A percentile compares a stretch with the other conserved stretches of the same genome.
These are phyloP conservation scores for Mimas tiliae DNA, from an alignment of 2,888 invertebrate species.

Conservation along the genomic window DNA sequence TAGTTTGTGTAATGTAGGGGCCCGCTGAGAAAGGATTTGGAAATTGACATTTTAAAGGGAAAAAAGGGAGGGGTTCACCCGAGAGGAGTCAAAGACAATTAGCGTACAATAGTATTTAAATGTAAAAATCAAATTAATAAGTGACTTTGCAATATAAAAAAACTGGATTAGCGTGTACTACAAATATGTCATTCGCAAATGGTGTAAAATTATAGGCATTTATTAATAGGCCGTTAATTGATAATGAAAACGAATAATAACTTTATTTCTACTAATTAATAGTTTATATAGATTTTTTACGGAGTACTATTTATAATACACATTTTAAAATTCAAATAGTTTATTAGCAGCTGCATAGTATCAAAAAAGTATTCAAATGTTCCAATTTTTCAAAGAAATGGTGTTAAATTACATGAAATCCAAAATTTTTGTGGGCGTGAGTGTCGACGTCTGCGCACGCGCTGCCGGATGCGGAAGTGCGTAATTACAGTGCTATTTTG, in stretches of 20 bases:
- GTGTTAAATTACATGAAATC: constrained; percentile 68
- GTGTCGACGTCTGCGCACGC: constrained; percentile 73
- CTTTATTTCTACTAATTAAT: neutral
- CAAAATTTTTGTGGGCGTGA: constrained; percentile 65
- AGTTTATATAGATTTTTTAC: too few relatives aligned
- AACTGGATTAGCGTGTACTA: too few relatives aligned
- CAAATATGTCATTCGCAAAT: too few relatives aligned
- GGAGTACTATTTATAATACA: neutral
- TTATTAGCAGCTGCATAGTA: constrained; percentile 35
- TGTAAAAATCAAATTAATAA: too few relatives aligned
- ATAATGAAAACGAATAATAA: neutral
- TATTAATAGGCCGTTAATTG: neutral
- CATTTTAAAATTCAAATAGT: neutral
- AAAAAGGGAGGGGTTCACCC: too few relatives aligned
- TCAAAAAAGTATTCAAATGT: constrained; percentile 37
- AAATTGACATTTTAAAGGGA: too few relatives aligned
- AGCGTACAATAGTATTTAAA: too few relatives aligned
- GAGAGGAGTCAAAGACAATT: too few relatives aligned
- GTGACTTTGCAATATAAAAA: too few relatives aligned
- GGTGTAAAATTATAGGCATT: neutral
- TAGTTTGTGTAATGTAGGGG: too few relatives aligned
- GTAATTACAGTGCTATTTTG: constrained; percentile 79
- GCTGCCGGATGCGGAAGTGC: constrained; percentile 78
- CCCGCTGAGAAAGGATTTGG: too few relatives aligned
- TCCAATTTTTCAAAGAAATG: constrained; percentile 42